These are phyloP conservation scores for Turritopsis rubra DNA, from an alignment of 30 jellyfish, hydroid and myxozoan genomes.

Conservation along the genomic window DNA sequence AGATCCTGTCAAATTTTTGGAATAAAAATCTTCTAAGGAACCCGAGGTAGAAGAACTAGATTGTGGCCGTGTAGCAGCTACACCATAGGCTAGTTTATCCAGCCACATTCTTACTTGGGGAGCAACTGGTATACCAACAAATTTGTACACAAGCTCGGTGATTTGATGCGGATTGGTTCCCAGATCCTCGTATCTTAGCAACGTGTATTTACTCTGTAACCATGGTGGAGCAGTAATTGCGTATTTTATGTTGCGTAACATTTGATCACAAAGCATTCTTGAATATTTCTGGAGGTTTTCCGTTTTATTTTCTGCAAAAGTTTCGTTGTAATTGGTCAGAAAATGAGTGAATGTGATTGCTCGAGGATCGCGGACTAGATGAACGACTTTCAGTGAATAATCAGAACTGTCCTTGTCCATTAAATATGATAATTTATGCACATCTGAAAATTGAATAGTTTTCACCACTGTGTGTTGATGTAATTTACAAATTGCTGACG, in stretches of 20 bases:
- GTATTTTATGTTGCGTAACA: constrained; percentile 87
- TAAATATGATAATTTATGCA: constrained; percentile 88
- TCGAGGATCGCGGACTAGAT: constrained; percentile 98
- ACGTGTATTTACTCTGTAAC: constrained; percentile 96
- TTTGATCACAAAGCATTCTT: constrained; percentile 68
- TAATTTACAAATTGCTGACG: constrained; percentile 97
- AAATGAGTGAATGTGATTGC: constrained; percentile 93
- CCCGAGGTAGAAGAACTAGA: constrained; percentile 96
- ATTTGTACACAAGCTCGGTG: constrained; percentile 90
- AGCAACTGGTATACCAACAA: constrained; percentile 97
- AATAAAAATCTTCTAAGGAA: constrained; percentile 88
- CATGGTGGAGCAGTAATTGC: constrained; percentile 99
- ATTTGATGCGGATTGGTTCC: constrained; percentile 99
- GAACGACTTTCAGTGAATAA: constrained; percentile 95
- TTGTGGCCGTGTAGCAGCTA: constrained; percentile 71
- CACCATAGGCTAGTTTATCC: constrained; percentile 86
- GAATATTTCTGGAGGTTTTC: constrained; percentile 66
- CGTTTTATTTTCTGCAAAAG: constrained; percentile 54
- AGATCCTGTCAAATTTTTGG: constrained; percentile 88
- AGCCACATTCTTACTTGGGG: constrained; percentile 99
- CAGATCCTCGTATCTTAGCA: constrained; percentile 95
- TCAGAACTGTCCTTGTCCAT: constrained; percentile 99
- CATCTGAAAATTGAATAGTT: constrained; percentile 88
- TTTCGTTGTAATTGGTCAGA: constrained; percentile 47
- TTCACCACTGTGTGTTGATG: constrained; percentile 98